Percentiles rank a stretch among this genome's conserved stretches.
Conservation (phyloP, 2,888 invertebrate genomes). For the Neoaliturus tenellus region DNA sequence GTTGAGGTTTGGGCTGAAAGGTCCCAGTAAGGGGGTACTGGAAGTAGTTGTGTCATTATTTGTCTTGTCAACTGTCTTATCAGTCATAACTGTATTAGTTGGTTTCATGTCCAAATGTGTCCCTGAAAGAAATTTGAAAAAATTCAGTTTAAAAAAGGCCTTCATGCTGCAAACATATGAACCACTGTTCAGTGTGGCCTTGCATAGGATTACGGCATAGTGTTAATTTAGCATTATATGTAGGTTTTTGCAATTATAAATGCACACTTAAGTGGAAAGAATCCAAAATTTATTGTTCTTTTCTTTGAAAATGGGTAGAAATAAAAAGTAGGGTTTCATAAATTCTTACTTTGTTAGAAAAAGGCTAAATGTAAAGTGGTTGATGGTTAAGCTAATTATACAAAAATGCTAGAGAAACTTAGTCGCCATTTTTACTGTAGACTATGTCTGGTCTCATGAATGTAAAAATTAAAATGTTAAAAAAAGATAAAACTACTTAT, state of each 20-base stretch:
- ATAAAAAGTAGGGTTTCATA: too few relatives aligned
- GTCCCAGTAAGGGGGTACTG: slow-evolving; percentile 71
- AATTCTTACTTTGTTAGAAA: too few relatives aligned
- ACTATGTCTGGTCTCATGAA: too few relatives aligned
- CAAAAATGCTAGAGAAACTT: too few relatives aligned
- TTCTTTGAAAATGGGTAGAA: too few relatives aligned
- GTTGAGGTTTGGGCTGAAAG: slow-evolving; percentile 72
- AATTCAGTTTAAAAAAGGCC: slow-evolving; percentile 10
- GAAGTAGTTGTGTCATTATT: slow-evolving; percentile 43
- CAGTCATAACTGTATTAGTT: slow-evolving; percentile 40
- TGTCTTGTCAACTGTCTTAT: slow-evolving; percentile 45
- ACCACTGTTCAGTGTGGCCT: slow-evolving; percentile 21
- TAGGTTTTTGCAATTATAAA: too few relatives aligned
- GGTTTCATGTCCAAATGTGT: slow-evolving; percentile 47
- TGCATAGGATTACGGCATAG: not conserved
- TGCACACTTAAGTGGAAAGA: not conserved
- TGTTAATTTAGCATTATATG: slow-evolving; percentile 40
- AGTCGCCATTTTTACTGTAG: too few relatives aligned
- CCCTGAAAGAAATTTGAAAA: slow-evolving; percentile 52
- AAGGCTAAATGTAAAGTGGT: too few relatives aligned
- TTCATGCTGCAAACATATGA: slow-evolving; percentile 31
- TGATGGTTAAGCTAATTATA: too few relatives aligned
- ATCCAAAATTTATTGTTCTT: not conserved
- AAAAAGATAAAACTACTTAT: too few relatives aligned
- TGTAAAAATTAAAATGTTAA: too few relatives aligned